phyloP scores from a whole-genome alignment of 2,797 vertebrate species.

The Oreochromis mossambicus region DNA sequence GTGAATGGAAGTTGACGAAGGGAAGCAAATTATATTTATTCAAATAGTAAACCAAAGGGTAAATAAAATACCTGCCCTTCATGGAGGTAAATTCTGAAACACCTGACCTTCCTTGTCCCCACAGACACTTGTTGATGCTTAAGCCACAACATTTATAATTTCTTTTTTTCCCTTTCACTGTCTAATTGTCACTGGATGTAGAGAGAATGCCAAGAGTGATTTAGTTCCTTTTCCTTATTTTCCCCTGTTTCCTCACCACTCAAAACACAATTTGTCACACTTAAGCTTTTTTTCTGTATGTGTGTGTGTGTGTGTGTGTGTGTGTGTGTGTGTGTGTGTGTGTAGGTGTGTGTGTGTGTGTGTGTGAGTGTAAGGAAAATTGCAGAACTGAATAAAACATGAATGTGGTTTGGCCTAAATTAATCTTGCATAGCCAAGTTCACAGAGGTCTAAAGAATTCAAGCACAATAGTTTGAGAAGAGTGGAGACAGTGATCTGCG shows the following conservation, averaged over 20 bases:
- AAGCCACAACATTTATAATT: background rate
- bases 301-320: background rate
- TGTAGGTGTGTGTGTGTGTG: no score
- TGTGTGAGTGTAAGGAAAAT: background rate
- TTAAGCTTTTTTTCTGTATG: background rate
- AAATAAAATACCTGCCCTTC: background rate
- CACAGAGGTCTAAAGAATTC: constrained; percentile 17
- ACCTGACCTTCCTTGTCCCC: background rate
- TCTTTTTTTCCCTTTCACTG: background rate
- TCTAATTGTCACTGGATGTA: background rate
- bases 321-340: no score
- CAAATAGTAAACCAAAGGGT: background rate
- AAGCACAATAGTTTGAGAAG: constrained; percentile 1
- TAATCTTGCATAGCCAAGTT: constrained; percentile 54
- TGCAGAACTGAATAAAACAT: constrained; percentile 49
- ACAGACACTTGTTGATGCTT: background rate
- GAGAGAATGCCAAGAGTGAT: background rate
- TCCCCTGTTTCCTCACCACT: background rate
- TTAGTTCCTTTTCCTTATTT: background rate
- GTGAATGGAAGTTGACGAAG: background rate
- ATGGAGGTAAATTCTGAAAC: background rate
- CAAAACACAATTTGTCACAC: constrained; percentile 1
- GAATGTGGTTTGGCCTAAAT: constrained; percentile 35
- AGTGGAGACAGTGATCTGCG: background rate
- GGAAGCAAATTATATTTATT: background rate